phyloP scores from a whole-genome alignment of 2,113 vertebrate species.

The Dasyurus viverrinus region DNA sequence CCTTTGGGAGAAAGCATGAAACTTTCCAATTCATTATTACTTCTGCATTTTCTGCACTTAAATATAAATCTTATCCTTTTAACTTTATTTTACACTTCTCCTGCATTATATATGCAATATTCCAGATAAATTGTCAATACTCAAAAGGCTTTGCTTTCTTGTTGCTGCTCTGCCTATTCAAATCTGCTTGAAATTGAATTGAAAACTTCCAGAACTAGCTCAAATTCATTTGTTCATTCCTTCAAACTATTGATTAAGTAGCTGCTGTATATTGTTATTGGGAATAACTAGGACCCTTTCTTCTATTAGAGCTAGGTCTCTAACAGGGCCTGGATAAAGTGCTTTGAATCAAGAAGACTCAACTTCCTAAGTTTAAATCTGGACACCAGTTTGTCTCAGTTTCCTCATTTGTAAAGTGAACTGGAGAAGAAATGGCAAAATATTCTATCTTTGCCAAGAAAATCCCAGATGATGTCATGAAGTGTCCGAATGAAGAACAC shows the following conservation, averaged over 20 bases:
- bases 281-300: background rate
- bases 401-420: background rate
- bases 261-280: background rate
- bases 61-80: background rate
- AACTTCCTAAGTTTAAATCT: background rate
- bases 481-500: background rate
- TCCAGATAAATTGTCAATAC: background rate
- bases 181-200: background rate
- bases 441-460: background rate
- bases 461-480: background rate
- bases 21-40: background rate
- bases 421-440: background rate
- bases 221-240: background rate
- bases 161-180: background rate
- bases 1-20: conserved; percentile 2
- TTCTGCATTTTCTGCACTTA: background rate
- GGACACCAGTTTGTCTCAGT: background rate
- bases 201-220: background rate
- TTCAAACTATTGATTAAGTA: background rate
- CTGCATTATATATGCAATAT: background rate
- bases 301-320: no score
- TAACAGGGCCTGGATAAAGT: background rate
- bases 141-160: background rate
- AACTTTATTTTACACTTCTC: background rate
- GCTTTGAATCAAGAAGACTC: background rate